Evolutionary conservation across 2,888 invertebrate genomes (phyloP).

Genomic region (Cantharis rustica): DNA sequence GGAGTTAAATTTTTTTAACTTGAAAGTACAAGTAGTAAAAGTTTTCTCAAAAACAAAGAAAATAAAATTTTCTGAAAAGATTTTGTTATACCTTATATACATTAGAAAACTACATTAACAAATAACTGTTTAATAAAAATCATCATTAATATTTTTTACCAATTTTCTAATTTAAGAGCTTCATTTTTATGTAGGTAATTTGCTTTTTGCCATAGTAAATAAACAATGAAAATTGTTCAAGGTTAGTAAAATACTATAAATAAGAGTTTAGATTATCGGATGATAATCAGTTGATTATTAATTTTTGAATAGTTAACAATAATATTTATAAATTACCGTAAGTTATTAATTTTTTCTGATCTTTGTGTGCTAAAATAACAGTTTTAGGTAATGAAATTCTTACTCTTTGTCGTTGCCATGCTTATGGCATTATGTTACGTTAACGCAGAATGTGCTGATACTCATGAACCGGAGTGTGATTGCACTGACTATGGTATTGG

Average conservation of each 20-base stretch:
- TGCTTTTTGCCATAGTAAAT: not conserved
- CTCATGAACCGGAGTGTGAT: not conserved
- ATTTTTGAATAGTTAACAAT: not conserved
- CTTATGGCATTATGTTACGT: not conserved
- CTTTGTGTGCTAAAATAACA: not conserved
- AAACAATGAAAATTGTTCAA: not conserved
- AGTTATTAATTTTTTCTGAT: not conserved
- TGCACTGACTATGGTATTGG: not conserved
- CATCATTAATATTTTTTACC: not conserved
- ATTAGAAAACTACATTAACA: too few species aligned
- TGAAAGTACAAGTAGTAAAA: too few species aligned
- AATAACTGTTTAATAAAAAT: too few species aligned
- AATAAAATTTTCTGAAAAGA: too few species aligned
- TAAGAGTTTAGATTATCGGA: not conserved
- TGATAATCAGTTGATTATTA: not conserved
- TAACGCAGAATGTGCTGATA: not conserved
- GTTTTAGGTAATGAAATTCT: not conserved
- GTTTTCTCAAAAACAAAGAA: too few species aligned
- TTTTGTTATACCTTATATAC: too few species aligned
- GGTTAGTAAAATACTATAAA: not conserved
- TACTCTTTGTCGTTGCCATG: not conserved
- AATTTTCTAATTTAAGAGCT: not conserved
- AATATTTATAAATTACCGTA: not conserved
- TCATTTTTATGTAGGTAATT: not conserved
- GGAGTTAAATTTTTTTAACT: too few species aligned